These are phyloP conservation scores for Pao palembangensis DNA, from an alignment of 2,113 vertebrate species.

Conservation along the genomic window DNA sequence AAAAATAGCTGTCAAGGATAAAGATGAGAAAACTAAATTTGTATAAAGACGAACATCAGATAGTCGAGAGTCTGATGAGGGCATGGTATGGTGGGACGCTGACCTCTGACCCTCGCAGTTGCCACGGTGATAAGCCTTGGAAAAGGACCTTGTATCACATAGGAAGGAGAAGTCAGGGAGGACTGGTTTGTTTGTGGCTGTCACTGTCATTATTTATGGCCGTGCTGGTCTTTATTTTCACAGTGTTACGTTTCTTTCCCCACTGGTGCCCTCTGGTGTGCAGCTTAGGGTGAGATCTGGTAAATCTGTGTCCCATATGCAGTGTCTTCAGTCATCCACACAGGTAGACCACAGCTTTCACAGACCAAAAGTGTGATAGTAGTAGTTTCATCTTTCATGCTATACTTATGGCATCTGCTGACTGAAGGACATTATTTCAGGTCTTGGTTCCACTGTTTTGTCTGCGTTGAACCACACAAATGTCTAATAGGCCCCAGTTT, in stretches of 20 bases:
- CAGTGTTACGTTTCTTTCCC: constrained; percentile 57
- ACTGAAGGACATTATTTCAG: constrained; percentile 25
- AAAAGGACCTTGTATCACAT: constrained; percentile 9
- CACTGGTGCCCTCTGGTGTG: constrained; percentile 33
- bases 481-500: constrained; percentile 20
- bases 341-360: constrained; percentile 16
- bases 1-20: neutral
- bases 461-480: constrained; percentile 5
- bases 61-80: neutral
- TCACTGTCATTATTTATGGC: constrained; percentile 24
- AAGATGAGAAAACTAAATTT: too few species aligned
- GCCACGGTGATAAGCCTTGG: constrained; percentile 14
- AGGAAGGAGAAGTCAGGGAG: constrained; percentile 15
- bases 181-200: constrained; percentile 43
- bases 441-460: constrained; percentile 32
- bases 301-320: constrained; percentile 44
- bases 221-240: constrained; percentile 55
- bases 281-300: constrained; percentile 18
- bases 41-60: too few species aligned
- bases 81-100: constrained; percentile 13
- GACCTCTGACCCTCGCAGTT: constrained; percentile 23
- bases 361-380: neutral
- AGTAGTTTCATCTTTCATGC: too few species aligned
- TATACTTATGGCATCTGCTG: constrained; percentile 24
- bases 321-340: constrained; percentile 2